Conservation (phyloP, 2,888 invertebrate genomes). For the Mellilla xanthometata region DNA sequence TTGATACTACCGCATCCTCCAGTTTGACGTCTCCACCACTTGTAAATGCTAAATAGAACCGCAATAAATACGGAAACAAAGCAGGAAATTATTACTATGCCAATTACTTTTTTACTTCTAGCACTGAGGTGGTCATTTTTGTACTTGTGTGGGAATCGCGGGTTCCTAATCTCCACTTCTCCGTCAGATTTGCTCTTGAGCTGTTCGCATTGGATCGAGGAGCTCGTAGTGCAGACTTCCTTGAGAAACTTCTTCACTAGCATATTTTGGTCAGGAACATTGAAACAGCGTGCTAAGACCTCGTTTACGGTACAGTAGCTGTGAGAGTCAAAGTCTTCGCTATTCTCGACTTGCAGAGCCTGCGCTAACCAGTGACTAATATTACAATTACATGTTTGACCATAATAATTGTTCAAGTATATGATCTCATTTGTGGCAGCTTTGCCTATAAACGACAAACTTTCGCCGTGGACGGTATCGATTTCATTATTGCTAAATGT, state of each 20-base stretch:
- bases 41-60: constrained; percentile 77
- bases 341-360: constrained; percentile 62
- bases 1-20: constrained; percentile 77
- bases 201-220: constrained; percentile 82
- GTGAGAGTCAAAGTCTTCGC: constrained; percentile 67
- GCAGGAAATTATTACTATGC: constrained; percentile 78
- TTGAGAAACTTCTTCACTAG: constrained; percentile 84
- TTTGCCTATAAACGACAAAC: constrained; percentile 83
- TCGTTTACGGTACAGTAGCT: constrained; percentile 85
- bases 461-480: constrained; percentile 66
- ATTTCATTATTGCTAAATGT: constrained; percentile 73
- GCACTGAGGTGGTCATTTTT: constrained; percentile 46
- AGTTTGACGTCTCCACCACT: constrained; percentile 79
- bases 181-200: constrained; percentile 61
- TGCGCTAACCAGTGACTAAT: constrained; percentile 81
- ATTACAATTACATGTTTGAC: constrained; percentile 84
- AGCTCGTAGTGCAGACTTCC: constrained; percentile 78
- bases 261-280: constrained; percentile 84
- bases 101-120: constrained; percentile 67
- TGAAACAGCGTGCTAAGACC: constrained; percentile 84
- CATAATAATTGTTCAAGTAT: constrained; percentile 85
- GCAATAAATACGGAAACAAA: constrained; percentile 77
- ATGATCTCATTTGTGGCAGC: constrained; percentile 66
- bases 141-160: constrained; percentile 69
- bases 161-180: constrained; percentile 63